Base-by-base conservation (phyloP, 2,113 vertebrate genomes). In the Macquaria australasica region DNA sequence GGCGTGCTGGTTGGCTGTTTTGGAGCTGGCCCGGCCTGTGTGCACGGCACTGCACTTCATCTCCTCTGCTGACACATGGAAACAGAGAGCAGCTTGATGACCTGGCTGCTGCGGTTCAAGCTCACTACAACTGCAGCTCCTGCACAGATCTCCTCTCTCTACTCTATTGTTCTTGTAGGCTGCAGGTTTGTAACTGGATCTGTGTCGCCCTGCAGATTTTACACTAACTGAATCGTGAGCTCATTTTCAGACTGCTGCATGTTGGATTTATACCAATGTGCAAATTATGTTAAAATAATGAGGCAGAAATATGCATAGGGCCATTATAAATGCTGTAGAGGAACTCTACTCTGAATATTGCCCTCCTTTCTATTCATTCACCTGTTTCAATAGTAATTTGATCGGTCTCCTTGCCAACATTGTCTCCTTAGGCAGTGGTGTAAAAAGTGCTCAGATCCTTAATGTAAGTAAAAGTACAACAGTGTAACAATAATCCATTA, bases 11-110 rank as follows among this genome's bases (percentile, higher is more conserved):
- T 3, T 51, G 53, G 25, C 72, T 78, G 75, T 68, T 10, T 16
- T 76, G 70, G 59, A 53, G 51, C 45, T 28, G 70, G 70, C 45
- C 75, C 45, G 77, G 48, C 21, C 58, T 43, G 48, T 51, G 43
- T 73, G 43, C 34, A 43, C 21, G 3, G 53, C 56, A 11, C 63
- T 82, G 68, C 73, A 63, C 71, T 88, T 67, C 53, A 43, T 88
- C 64, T 84, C 48, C 60, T 64, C 39, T 92, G 86, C 88, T 92
- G 91, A 89, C 89, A 81, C 77, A 73, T 78, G 79, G 50, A 90
- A 90, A 91, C 83, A 43, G 73, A 56, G 80, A 88, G 73, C 86
- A 88, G 81, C 69, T 84, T 79, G 90, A 89, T 88, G 86, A 91
- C 78, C 90, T 85, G 84, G 76, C 78, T 62, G 50, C 60, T 23